These are phyloP conservation scores for Siniperca knerii DNA, from an alignment of 2,113 vertebrate species.

Conservation along the genomic window DNA sequence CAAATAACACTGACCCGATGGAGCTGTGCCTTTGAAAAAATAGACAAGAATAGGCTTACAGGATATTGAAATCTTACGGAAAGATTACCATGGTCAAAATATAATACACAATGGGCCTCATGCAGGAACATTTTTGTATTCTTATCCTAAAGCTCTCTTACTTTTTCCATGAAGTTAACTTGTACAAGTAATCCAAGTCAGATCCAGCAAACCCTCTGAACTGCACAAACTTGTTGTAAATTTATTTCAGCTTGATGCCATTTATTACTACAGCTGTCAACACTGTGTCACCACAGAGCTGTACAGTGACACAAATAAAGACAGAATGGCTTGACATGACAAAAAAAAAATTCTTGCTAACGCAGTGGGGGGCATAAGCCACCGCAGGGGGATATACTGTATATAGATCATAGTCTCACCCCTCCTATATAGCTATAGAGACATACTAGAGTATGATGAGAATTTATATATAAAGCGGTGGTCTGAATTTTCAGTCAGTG, in stretches of 20 bases:
- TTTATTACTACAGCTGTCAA: neutral
- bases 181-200: neutral
- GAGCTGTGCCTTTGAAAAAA: conserved; percentile 10
- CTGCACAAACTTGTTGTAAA: neutral
- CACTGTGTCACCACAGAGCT: neutral
- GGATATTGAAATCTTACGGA: conserved; percentile 19
- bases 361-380: no score
- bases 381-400: no score
- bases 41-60: neutral
- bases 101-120: neutral
- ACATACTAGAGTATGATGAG: neutral
- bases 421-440: neutral
- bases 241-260: neutral
- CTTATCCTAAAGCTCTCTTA: neutral
- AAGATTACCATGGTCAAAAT: neutral
- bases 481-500: neutral
- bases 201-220: neutral
- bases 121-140: neutral
- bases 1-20: conserved; percentile 43
- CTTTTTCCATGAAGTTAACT: neutral
- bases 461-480: neutral
- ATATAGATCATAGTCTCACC: neutral
- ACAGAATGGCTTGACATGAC: neutral
- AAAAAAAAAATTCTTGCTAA: neutral
- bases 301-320: neutral